Conservation (phyloP, 2,888 invertebrate genomes). For the Agonopterix subpropinquella region DNA sequence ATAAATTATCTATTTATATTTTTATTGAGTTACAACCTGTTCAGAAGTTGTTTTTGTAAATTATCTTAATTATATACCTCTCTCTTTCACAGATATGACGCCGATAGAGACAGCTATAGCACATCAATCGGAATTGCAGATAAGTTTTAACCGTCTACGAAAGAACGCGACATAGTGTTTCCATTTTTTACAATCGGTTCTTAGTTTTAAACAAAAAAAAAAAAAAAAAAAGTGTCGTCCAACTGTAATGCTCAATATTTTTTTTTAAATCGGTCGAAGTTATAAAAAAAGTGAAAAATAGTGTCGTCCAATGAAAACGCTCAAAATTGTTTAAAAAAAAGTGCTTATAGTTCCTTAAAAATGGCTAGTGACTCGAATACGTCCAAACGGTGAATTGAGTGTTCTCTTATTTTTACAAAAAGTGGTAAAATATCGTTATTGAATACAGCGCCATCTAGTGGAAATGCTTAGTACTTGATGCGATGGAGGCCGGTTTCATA, state of each 20-base stretch:
- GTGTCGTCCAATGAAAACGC: constrained; percentile 27
- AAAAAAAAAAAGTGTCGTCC: neutral
- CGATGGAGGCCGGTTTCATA: constrained; percentile 69
- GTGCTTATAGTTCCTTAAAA: constrained; percentile 37
- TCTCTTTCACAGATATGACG: constrained; percentile 52
- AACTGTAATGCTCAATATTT: constrained; percentile 23
- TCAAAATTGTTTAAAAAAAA: too few relatives aligned
- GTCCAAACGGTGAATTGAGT: constrained; percentile 53
- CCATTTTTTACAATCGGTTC: neutral
- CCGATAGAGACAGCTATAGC: constrained; percentile 21
- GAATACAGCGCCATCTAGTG: constrained; percentile 46
- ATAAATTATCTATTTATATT: constrained; percentile 2
- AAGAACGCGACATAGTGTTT: constrained; percentile 19
- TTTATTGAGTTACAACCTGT: constrained; percentile 26
- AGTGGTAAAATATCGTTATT: constrained; percentile 12
- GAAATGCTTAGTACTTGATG: constrained; percentile 25
- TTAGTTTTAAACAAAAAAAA: too few relatives aligned
- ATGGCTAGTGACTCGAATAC: constrained; percentile 48
- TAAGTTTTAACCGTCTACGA: constrained; percentile 19
- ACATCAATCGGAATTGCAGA: constrained; percentile 22
- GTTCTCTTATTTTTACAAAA: constrained; percentile 17
- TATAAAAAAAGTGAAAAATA: constrained; percentile 15
- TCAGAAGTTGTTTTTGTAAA: constrained; percentile 38
- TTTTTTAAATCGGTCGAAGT: neutral
- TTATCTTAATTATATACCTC: constrained; percentile 29